Conservation (phyloP, 2,113 vertebrate genomes). For the Poeciliopsis occidentalis region DNA sequence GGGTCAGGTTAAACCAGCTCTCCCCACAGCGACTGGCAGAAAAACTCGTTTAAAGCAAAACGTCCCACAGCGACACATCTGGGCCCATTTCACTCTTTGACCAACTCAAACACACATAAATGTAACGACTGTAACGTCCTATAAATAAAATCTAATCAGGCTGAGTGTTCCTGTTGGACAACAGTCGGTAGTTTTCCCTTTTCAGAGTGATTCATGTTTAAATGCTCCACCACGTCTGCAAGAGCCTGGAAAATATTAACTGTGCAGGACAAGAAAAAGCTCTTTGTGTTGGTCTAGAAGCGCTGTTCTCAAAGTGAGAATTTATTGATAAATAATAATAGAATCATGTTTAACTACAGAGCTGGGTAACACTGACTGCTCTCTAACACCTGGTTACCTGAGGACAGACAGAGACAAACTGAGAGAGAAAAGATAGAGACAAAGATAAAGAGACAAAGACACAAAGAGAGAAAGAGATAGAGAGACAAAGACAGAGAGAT, state of each 20-base stretch:
- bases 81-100: neutral
- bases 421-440: no score
- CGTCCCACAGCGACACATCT: neutral
- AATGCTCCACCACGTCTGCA: neutral
- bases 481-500: no score
- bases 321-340: no score
- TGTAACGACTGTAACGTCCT: neutral
- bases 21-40: no score
- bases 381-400: no score
- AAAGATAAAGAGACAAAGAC: no score
- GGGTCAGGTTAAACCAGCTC: neutral
- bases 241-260: neutral
- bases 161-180: neutral
- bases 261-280: neutral
- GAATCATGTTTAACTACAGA: no score
- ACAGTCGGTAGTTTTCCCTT: neutral
- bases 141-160: neutral
- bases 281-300: neutral
- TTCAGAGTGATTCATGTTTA: neutral
- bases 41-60: neutral
- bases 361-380: no score
- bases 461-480: no score
- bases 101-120: neutral
- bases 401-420: no score
- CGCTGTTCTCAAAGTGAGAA: neutral